phyloP scores from a whole-genome alignment of 2,888 invertebrate species.

The Ophioninae sp. region DNA sequence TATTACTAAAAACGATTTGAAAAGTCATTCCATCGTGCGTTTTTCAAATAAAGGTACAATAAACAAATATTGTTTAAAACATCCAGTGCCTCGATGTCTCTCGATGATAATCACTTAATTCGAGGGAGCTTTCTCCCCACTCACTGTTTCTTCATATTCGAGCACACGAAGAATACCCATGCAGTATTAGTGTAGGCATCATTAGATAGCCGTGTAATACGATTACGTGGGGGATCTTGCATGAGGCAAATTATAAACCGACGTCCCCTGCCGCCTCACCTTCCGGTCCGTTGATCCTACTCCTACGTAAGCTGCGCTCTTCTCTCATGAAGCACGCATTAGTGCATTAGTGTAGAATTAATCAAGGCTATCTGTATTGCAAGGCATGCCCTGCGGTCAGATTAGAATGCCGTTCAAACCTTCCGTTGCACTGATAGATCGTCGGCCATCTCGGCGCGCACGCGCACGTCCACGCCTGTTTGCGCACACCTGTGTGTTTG shows the following conservation, averaged over 20 bases:
- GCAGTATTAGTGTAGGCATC: constrained; percentile 36
- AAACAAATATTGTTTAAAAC: no score
- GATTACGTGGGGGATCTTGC: constrained; percentile 58
- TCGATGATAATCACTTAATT: constrained; percentile 33
- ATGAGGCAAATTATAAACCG: constrained; percentile 61
- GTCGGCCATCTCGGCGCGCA: no score
- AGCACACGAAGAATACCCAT: no score
- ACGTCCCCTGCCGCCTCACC: constrained; percentile 16
- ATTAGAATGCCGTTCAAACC: constrained; percentile 74
- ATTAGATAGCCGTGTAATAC: constrained; percentile 47
- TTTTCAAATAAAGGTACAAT: no score
- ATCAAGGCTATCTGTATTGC: constrained; percentile 78
- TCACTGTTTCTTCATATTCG: no score
- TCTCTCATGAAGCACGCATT: constrained; percentile 67
- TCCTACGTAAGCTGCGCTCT: constrained; percentile 36
- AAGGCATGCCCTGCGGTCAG: constrained; percentile 76
- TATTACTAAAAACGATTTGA: no score
- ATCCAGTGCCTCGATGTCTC: no score
- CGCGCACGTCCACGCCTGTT: no score
- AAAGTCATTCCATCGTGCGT: no score
- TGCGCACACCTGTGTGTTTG: no score
- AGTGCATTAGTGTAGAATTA: constrained; percentile 72
- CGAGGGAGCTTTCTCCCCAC: constrained; percentile 31
- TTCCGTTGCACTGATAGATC: constrained; percentile 58
- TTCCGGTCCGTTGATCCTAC: constrained; percentile 5